Conservation (phyloP, 2,113 vertebrate genomes). For the Propithecus coquereli region DNA sequence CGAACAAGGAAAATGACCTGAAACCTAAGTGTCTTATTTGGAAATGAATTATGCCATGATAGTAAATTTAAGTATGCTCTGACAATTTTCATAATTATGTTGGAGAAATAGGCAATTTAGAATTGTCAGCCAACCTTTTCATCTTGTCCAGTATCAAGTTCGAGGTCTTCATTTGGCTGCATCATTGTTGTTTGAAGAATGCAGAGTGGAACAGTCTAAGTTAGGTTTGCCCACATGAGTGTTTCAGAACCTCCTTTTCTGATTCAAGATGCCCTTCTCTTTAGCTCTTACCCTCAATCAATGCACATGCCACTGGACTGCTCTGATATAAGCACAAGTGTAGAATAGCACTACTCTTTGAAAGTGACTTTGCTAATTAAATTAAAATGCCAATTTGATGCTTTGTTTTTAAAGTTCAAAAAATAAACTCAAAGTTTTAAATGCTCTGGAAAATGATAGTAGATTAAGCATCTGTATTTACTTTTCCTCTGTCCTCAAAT, state of each 20-base stretch:
- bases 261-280: conserved; percentile 4
- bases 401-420: conserved; percentile 35
- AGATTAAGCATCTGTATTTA: background rate
- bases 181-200: background rate
- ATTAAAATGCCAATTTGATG: background rate
- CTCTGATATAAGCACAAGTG: background rate
- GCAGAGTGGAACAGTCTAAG: background rate
- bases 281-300: background rate
- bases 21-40: conserved; percentile 7
- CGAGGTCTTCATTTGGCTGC: background rate
- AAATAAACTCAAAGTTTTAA: conserved; percentile 41
- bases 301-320: background rate
- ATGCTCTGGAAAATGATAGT: background rate
- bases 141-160: background rate
- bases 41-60: background rate
- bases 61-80: background rate
- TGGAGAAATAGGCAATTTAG: conserved; percentile 30
- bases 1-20: background rate
- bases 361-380: conserved; percentile 25
- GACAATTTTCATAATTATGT: background rate
- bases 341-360: background rate
- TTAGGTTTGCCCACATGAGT: background rate
- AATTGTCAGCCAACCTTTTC: background rate
- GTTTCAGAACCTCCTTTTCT: background rate
- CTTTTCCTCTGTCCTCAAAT: background rate